These are phyloP conservation scores for Minunthozetes semirufus DNA, from an alignment of 2,888 invertebrate species.

Conservation along the genomic window DNA sequence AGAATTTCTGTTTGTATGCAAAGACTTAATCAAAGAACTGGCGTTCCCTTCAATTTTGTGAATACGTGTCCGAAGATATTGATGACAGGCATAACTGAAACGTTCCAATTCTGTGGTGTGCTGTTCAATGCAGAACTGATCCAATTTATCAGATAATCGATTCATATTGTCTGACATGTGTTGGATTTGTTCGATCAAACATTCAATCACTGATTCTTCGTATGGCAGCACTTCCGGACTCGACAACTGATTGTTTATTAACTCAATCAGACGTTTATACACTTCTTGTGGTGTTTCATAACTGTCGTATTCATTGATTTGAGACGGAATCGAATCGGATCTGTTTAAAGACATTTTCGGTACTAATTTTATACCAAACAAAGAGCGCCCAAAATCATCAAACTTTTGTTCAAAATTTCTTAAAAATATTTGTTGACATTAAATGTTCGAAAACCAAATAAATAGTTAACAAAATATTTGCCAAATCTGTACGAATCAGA, in stretches of 20 bases:
- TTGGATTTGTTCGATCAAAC: slow-evolving; percentile 36
- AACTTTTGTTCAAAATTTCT: too few relatives aligned
- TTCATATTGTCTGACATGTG: slow-evolving; percentile 35
- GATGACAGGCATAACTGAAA: slow-evolving; percentile 35
- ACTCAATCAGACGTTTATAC: slow-evolving; percentile 35
- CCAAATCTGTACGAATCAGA: too few relatives aligned
- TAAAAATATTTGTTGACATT: too few relatives aligned
- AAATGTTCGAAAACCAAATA: too few relatives aligned
- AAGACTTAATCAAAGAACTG: slow-evolving; percentile 33
- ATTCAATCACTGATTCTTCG: slow-evolving; percentile 36
- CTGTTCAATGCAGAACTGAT: slow-evolving; percentile 37
- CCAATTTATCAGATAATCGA: slow-evolving; percentile 22
- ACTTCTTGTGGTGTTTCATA: slow-evolving; percentile 33
- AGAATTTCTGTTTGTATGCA: slow-evolving; percentile 24
- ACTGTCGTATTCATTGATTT: background rate
- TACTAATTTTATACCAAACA: background rate
- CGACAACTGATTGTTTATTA: slow-evolving; percentile 33
- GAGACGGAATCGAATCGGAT: background rate
- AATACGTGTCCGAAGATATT: slow-evolving; percentile 35
- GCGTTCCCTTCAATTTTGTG: slow-evolving; percentile 36
- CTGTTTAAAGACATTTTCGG: background rate
- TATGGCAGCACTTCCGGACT: slow-evolving; percentile 36
- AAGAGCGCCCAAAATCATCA: too few relatives aligned
- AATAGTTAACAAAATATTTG: too few relatives aligned
- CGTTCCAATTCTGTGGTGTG: slow-evolving; percentile 37